These are phyloP conservation scores for rat (Rattus norvegicus) DNA, from an alignment of 2,113 vertebrate species.

Conservation along the genomic window DNA sequence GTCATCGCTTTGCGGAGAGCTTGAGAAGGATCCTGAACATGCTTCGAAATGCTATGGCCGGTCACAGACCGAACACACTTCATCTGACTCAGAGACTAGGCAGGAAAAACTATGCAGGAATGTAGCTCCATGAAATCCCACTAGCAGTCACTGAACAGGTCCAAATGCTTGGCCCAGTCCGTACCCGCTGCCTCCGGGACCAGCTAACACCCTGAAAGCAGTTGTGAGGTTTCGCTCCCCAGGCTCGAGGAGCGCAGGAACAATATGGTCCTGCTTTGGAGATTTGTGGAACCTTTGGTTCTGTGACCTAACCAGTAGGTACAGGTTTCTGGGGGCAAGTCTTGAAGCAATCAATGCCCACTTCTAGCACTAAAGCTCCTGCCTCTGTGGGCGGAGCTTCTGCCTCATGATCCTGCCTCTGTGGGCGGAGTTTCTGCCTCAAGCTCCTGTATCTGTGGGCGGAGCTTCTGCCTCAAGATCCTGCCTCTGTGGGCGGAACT, in stretches of 20 bases:
- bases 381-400: background rate
- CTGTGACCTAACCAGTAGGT: background rate
- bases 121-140: conserved; percentile 39
- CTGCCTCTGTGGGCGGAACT: background rate
- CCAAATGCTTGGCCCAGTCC: background rate
- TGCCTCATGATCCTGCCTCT: background rate
- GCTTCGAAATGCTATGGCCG: conserved; percentile 50
- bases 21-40: conserved; percentile 58
- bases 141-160: background rate
- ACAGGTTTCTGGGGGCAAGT: background rate
- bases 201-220: background rate
- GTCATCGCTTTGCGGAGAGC: conserved; percentile 62
- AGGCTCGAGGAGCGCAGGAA: background rate
- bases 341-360: no score
- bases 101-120: conserved; percentile 40
- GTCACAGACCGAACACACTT: conserved; percentile 48
- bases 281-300: no score
- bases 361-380: background rate
- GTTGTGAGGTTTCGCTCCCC: background rate
- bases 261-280: background rate
- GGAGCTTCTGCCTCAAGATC: no score
- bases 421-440: no score
- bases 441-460: no score
- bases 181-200: background rate
- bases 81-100: conserved; percentile 40